A percentile compares a stretch with the other conserved stretches of the same genome.
Conservation (phyloP, 2,113 vertebrate species). For the Heterocephalus glaber region DNA sequence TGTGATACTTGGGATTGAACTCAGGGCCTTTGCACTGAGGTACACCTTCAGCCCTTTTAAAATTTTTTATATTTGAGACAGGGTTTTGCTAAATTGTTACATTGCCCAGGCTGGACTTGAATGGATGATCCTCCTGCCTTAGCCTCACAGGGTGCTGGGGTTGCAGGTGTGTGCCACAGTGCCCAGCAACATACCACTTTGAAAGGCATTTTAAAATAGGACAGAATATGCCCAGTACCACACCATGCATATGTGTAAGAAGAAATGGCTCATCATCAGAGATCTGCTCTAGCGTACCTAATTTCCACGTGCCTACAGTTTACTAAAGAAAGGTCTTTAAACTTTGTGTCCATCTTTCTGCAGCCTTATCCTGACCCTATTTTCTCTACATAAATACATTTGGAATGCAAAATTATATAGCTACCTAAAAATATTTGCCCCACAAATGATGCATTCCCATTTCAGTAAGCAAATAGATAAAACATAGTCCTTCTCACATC, state of each 20-base stretch:
- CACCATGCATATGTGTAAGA: background rate
- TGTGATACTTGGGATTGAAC: background rate
- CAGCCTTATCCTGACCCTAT: background rate
- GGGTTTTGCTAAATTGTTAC: background rate
- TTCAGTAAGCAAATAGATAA: background rate
- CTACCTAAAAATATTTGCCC: background rate
- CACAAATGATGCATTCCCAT: background rate
- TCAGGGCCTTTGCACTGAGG: background rate
- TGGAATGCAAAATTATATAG: background rate
- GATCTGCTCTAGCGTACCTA: background rate
- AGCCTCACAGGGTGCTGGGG: background rate
- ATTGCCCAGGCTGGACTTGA: background rate
- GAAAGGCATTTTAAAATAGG: constrained; percentile 44
- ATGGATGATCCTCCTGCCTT: background rate
- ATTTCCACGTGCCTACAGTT: background rate
- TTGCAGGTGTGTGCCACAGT: background rate
- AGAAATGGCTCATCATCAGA: background rate
- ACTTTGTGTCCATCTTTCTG: background rate
- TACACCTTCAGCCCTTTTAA: background rate
- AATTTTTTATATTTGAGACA: background rate
- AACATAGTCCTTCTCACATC: background rate
- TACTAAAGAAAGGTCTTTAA: background rate
- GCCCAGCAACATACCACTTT: background rate
- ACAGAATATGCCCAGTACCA: background rate
- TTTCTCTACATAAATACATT: constrained; percentile 13